Evolutionary conservation across 2,113 vertebrate genomes (phyloP).

Genomic region (Casuarius casuarius): DNA sequence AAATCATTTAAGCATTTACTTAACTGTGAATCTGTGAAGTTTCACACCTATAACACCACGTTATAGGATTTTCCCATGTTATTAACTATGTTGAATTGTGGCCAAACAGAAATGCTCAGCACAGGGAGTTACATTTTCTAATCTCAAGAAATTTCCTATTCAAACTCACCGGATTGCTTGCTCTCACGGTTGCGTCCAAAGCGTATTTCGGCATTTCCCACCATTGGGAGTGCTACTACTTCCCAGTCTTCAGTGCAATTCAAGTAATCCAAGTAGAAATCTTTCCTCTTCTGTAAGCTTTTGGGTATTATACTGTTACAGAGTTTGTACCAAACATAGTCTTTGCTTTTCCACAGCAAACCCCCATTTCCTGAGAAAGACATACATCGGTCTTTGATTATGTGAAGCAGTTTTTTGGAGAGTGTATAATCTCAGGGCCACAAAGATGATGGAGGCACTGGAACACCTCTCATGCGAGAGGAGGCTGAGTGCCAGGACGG

Average conservation of each 20-base stretch:
- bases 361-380: neutral
- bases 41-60: neutral
- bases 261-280: neutral
- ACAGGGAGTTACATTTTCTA: neutral
- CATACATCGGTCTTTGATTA: neutral
- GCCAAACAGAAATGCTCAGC: neutral
- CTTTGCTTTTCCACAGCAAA: neutral
- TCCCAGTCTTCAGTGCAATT: neutral
- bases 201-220: neutral
- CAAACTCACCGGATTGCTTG: neutral
- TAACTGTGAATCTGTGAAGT: neutral
- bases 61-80: too few relatives aligned
- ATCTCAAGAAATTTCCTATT: too few relatives aligned
- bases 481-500: too few relatives aligned
- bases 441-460: too few relatives aligned
- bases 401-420: neutral
- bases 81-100: accelerated
- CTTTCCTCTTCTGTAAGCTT: neutral
- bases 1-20: neutral
- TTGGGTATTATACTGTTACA: neutral
- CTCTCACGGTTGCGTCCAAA: neutral
- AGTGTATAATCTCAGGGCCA: too few relatives aligned
- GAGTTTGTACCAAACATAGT: neutral
- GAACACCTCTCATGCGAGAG: too few relatives aligned
- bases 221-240: accelerated